Conservation (phyloP, 1,140 invertebrate species). For the Penaeus japonicus region DNA sequence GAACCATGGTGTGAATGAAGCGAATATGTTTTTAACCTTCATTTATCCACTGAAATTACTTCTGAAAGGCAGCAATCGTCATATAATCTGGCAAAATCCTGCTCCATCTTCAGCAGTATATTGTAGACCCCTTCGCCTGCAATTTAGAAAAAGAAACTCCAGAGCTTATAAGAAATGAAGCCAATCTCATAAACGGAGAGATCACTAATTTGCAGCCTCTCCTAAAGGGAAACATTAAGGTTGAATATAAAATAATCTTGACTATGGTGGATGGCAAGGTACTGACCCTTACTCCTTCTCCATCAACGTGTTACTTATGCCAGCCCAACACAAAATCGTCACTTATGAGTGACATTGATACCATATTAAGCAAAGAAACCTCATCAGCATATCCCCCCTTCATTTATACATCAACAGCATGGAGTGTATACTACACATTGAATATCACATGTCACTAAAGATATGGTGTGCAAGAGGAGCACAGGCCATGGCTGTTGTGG, state of each 20-base stretch:
- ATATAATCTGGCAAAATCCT: no score
- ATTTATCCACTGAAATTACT: no score
- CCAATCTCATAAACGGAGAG: no score
- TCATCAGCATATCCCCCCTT: background rate
- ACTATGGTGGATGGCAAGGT: background rate
- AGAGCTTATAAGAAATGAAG: no score
- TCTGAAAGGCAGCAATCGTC: no score
- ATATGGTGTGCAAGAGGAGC: no score
- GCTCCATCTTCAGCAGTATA: no score
- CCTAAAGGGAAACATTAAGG: background rate
- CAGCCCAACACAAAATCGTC: background rate
- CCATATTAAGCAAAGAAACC: background rate
- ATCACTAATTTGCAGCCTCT: no score
- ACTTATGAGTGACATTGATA: background rate
- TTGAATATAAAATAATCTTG: background rate
- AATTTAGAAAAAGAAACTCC: no score
- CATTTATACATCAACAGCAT: background rate
- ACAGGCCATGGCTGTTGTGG: background rate
- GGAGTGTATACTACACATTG: background rate
- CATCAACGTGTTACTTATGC: background rate
- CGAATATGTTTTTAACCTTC: no score
- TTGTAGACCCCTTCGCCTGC: no score
- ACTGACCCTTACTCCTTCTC: background rate
- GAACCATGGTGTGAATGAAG: no score
- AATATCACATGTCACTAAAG: background rate